Evolutionary conservation across 1,140 invertebrate species (phyloP), one percentile per base, ranked within the genome.

Genomic region (Temnothorax curvispinosus): DNA sequence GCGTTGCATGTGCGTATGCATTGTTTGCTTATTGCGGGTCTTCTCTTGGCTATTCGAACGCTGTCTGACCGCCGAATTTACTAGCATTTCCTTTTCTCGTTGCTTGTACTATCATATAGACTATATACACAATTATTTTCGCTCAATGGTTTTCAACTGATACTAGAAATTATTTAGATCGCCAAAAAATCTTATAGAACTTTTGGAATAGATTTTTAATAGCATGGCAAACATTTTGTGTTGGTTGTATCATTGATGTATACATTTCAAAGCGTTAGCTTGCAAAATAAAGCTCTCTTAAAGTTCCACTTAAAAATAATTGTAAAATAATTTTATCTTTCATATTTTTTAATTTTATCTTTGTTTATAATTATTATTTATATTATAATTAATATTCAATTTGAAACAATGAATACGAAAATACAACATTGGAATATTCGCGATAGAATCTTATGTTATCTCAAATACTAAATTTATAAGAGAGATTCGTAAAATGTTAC

Each of bases 1-100:
- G 58, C 75, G 32, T 56, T 1, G 21, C 44, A 71, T 35, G 41
- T 82, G n/a, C 21, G 13, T 38, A n/a, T 58, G 41, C 72, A 88
- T 90, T 90, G 85, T 90, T 87, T 81, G 58, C 56, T 78, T 35
- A 52, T 80, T 82, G 58, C 50, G 13, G 2, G 82, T 21, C 8
- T 50, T 44, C 35, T 47, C 54, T 44, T 21, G 47, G 47, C 75
- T 38, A 78, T 88, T 86, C 81, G n/a, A 88, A 65, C 38, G 60
- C 67, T 56, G 27, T 35, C 60, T 52, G 50, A 54, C 54, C 32
- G 21, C 21, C n/a, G 35, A 71, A 86, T 80, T 75, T 47, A 69
- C 5, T 74, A 41, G 7, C 13, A 84, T 84, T 75, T 27, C 11
- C 5, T 72, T 75, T 75, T 11, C n/a, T 62, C 13, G 32, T 18